Conservation (phyloP, 2,113 vertebrate species). For the Phaethon lepturus region DNA sequence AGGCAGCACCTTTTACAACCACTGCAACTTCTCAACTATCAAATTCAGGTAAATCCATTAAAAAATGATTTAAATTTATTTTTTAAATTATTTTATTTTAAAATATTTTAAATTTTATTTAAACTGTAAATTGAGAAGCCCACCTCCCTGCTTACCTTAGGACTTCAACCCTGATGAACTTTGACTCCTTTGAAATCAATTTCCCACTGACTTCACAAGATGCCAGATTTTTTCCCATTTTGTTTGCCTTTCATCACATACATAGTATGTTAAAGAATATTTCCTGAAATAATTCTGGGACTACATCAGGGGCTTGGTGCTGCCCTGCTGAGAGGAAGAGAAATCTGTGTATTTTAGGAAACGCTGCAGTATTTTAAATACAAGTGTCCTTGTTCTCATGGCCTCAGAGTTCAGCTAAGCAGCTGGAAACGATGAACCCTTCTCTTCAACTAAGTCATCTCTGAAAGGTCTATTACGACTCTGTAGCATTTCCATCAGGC, state of each 20-base stretch:
- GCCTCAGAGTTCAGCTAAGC: slow-evolving; percentile 57
- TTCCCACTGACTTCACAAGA: slow-evolving; percentile 10
- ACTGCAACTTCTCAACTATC: not conserved
- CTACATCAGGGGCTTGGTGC: not conserved
- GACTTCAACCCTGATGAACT: not conserved
- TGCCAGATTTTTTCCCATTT: not conserved
- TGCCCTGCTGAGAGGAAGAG: slow-evolving; percentile 52
- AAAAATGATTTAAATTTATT: not conserved
- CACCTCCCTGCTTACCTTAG: not conserved
- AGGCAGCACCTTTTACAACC: not conserved
- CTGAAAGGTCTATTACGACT: not conserved
- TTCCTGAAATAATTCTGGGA: slow-evolving; percentile 25
- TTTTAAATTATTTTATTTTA: too few species aligned
- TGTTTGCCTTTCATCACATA: not conserved
- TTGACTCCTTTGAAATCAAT: not conserved
- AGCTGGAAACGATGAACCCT: slow-evolving; percentile 16
- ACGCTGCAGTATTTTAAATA: slow-evolving; percentile 11
- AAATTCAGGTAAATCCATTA: not conserved
- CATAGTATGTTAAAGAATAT: slow-evolving; percentile 10
- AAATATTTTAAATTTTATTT: too few species aligned
- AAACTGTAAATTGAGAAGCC: not conserved
- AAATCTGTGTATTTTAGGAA: slow-evolving; percentile 45
- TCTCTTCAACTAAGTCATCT: not conserved
- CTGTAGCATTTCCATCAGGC: not conserved
- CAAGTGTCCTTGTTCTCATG: slow-evolving; percentile 42